A percentile compares a stretch with the other conserved stretches of the same genome.
Evolutionary conservation across 2,888 invertebrate species (phyloP).

Genomic region (Cynaeus angustus): DNA sequence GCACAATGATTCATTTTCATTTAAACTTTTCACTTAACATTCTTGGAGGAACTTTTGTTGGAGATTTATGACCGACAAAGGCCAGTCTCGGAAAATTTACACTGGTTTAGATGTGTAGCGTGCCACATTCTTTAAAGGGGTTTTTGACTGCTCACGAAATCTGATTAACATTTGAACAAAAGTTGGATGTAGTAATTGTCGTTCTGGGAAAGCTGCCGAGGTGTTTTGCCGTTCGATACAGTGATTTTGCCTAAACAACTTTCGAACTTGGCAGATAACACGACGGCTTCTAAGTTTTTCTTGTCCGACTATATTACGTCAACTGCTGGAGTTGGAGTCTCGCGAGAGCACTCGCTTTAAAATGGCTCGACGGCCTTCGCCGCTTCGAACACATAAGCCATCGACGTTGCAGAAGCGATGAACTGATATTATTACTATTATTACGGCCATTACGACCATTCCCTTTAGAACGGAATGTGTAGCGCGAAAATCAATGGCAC

Average conservation of each 20-base stretch:
- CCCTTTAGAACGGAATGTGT: constrained; percentile 14
- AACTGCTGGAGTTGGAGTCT: constrained; percentile 34
- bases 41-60: constrained; percentile 37
- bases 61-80: constrained; percentile 45
- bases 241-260: constrained; percentile 42
- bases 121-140: constrained; percentile 15
- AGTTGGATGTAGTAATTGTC: constrained; percentile 29
- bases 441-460: constrained; percentile 26
- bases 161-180: constrained; percentile 44
- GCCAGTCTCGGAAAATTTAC: constrained; percentile 43
- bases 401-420: constrained; percentile 34
- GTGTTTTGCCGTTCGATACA: constrained; percentile 34
- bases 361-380: constrained; percentile 29
- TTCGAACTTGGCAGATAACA: constrained; percentile 37
- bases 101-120: constrained; percentile 36
- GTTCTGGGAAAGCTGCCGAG: constrained; percentile 26
- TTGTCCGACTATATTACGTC: constrained; percentile 41
- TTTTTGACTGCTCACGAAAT: constrained; percentile 46
- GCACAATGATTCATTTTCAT: constrained; percentile 44
- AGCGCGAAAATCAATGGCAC: constrained; percentile 32
- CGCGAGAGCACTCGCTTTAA: constrained; percentile 43
- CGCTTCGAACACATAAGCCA: constrained; percentile 19
- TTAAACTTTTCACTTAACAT: constrained; percentile 49
- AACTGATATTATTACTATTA: constrained; percentile 41
- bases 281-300: constrained; percentile 29